Percentiles rank a stretch among this genome's conserved stretches.
Evolutionary conservation across 2,113 vertebrate genomes (phyloP).

Genomic region (Lophura nycthemera): DNA sequence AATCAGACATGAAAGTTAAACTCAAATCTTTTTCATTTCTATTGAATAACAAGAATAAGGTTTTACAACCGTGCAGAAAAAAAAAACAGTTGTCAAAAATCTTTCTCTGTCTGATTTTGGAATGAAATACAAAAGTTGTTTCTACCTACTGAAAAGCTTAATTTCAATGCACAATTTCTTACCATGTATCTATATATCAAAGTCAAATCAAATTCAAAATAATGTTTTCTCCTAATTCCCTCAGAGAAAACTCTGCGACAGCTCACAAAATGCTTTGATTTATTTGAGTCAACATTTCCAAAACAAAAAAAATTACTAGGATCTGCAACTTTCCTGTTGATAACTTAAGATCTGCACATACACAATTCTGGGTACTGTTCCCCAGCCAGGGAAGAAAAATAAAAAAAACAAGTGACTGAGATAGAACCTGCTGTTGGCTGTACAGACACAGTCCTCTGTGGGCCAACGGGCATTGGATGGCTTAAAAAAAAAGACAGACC

Average conservation of each 20-base stretch:
- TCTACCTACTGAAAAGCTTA: neutral
- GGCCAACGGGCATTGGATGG: rapidly evolving
- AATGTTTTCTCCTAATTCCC: neutral
- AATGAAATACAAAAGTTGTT: neutral
- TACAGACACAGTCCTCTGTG: neutral
- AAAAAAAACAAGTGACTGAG: neutral
- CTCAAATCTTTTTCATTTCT: neutral
- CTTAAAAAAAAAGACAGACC: neutral
- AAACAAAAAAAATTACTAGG: neutral
- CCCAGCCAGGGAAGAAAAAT: neutral
- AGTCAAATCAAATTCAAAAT: neutral
- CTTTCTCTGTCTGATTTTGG: neutral
- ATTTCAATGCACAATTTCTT: neutral
- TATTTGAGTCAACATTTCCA: neutral
- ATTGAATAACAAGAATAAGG: neutral
- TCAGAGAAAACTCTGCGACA: neutral
- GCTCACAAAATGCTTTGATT: neutral
- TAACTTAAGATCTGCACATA: neutral
- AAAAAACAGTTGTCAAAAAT: neutral
- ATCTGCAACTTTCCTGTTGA: neutral
- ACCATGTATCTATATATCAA: neutral
- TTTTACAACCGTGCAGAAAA: neutral
- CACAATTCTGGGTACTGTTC: neutral
- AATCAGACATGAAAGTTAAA: neutral
- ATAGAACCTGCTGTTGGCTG: neutral